Base-by-base conservation (phyloP, 2,888 invertebrate genomes). In the Diarsia brunnea region DNA sequence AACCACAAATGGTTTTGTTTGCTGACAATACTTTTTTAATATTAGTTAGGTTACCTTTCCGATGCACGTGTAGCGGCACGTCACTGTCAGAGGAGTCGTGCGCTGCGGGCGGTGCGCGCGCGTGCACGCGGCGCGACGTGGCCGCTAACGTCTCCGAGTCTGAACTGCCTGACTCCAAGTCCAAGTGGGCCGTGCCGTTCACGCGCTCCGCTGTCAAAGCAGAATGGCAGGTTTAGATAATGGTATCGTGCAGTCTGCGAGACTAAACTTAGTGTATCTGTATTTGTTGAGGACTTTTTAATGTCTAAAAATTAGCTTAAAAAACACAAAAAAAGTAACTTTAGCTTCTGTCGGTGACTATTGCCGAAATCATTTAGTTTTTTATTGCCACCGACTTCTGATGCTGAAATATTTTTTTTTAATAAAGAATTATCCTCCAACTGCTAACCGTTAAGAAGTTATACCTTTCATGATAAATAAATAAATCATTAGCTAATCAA, bases 51-150 rank as follows among this genome's bases (percentile, higher is more conserved):
- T 7, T 45, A 94, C 94, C 95, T 82, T 95, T 95, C 61, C 89
- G 85, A 66, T 93, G 93, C 61, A 87, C 77, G 69, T 91, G 87
- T 71, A 95, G 93, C 78, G 95, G 96, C 79, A 90, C 93, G 86
- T 96, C 96, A 87, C 95, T 95, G 90, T 95, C 96, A 86, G 91
- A 92, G 45, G 93, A 94, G 91, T 93, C 93, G 27, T 76, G 86
- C 77, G 68, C 61, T 19, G 49, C 64, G 58, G 84, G 84, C 79
- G 55, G 45, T 0, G 53, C 63, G 14, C 76, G 82, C 79, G 84
- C 90, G 91, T 91, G 94, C 78, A 90, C 93, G 70, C 92, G 87
- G 0, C 92, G 89, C 63, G 92, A 94, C 24, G 92, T 91, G 73
- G 91, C 91, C 49, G 93, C 94, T 69, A 94, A 90, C 60, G 95